Evolutionary conservation across 2,888 invertebrate species (phyloP).

Genomic region (Eulithis testata): DNA sequence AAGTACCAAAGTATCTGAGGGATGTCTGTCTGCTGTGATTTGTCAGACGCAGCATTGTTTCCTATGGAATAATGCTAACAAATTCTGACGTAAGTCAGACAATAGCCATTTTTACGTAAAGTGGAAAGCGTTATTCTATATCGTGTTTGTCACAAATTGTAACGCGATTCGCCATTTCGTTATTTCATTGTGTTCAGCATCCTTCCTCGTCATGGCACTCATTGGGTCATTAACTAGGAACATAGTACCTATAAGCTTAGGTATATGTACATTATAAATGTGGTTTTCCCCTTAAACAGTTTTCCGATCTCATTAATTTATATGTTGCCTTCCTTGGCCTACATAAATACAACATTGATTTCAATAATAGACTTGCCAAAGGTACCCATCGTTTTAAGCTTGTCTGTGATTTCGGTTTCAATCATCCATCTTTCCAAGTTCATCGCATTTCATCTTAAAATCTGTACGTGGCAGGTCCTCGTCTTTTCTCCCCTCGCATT

Average conservation of each 20-base stretch:
- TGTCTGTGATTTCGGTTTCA: constrained; percentile 7
- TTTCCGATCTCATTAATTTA: background rate
- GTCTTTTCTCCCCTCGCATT: constrained; percentile 27
- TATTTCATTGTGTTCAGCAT: constrained; percentile 31
- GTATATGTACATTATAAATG: constrained; percentile 1
- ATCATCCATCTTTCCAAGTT: constrained; percentile 11
- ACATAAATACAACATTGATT: background rate
- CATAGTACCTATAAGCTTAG: too few relatives aligned
- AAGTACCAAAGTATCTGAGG: too few relatives aligned
- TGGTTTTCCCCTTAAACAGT: constrained; percentile 19
- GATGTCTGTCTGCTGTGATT: too few relatives aligned
- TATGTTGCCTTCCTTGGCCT: background rate
- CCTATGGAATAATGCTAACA: too few relatives aligned
- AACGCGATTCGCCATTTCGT: constrained; percentile 23
- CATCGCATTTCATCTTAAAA: constrained; percentile 12
- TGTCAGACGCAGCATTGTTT: too few relatives aligned
- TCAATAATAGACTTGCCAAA: constrained; percentile 7
- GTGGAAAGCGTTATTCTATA: constrained; percentile 4
- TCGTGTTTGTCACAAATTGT: constrained; percentile 4
- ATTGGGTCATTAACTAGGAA: background rate
- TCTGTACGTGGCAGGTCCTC: constrained; percentile 18
- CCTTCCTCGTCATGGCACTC: constrained; percentile 34
- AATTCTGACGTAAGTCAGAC: too few relatives aligned
- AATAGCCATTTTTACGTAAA: too few relatives aligned
- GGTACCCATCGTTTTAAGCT: constrained; percentile 4